Evolutionary conservation across 1,140 invertebrate species (phyloP), one percentile per base, ranked within the genome.

Genomic region (Camponotus pennsylvanicus): DNA sequence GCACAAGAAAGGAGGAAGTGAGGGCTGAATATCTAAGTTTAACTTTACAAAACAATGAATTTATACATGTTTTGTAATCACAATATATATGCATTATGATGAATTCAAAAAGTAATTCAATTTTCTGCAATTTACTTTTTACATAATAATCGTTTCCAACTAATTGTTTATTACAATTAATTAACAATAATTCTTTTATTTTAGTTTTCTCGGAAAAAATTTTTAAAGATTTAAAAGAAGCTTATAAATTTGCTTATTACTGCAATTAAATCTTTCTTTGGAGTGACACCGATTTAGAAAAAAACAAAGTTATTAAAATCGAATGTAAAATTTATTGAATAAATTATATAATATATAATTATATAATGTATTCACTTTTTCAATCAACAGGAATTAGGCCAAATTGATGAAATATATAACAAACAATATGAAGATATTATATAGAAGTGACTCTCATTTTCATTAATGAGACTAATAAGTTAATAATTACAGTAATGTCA

Each of bases 11-110:
- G 49, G 5, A 3, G 13, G 3, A 49, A 73, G 34, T 63, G 59
- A 67, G 21, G 9, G 75, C 85, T 77, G 49, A 73, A 85, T 42
- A 61, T 87, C 63, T 8, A 66, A 70, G 78, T 70, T 80, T 49
- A 13, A 80, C 27, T 88, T 57, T 40, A 37, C 49, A 67, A 80
- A 86, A 88, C 21, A 73, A 71, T 73, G 21, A 6, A 85, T 78
- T 27, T 64, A 78, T 85, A 63, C 61, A 64, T 76, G 2, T 77
- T 76, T 66, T 66, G 66, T 75, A 78, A 85, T 55, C 6, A 76
- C 11, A n/a, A 82, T 15, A 71, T 71, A 45, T 63, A 21, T 71
- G 34, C 57, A 40, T 73, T 75, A 63, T 9, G 4, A 71, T 69
- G 13, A 3, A 27, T 42, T 80, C 11, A 7, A 9, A 55, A 80